These are phyloP conservation scores for Cryptocephalus primarius DNA, from an alignment of 2,888 invertebrate species.

Conservation along the genomic window DNA sequence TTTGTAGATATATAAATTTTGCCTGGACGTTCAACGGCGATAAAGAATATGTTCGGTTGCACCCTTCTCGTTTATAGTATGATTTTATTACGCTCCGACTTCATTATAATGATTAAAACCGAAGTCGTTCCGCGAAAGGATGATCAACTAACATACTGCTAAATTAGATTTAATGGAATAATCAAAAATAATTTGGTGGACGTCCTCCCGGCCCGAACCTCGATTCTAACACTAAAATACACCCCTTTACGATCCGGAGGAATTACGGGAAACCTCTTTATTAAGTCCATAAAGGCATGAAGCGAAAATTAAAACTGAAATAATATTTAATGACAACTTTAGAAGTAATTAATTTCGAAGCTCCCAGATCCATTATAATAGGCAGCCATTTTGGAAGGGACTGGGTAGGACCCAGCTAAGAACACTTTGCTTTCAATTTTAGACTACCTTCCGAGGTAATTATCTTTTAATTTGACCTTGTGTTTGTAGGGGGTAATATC, in stretches of 20 bases:
- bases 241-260: slow-evolving; percentile 2
- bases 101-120: no score
- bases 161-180: slow-evolving; percentile 1
- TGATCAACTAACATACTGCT: background rate
- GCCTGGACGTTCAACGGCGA: no score
- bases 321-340: slow-evolving; percentile 8
- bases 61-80: no score
- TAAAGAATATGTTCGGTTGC: no score
- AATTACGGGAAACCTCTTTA: slow-evolving; percentile 3
- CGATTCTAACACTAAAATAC: no score
- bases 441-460: slow-evolving; percentile 1
- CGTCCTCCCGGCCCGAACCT: no score
- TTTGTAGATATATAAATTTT: no score
- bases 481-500: slow-evolving; percentile 6
- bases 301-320: slow-evolving; percentile 8
- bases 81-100: no score
- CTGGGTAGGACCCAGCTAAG: background rate
- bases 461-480: slow-evolving; percentile 6
- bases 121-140: no score
- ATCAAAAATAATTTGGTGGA: slow-evolving; percentile 1
- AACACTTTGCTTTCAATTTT: background rate
- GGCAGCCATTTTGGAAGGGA: slow-evolving; percentile 1
- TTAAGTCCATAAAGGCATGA: slow-evolving; percentile 7
- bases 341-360: slow-evolving; percentile 6
- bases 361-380: slow-evolving; percentile 3